phyloP scores from a whole-genome alignment of 2,888 invertebrate genomes.

The Acanthoscelides obtectus region DNA sequence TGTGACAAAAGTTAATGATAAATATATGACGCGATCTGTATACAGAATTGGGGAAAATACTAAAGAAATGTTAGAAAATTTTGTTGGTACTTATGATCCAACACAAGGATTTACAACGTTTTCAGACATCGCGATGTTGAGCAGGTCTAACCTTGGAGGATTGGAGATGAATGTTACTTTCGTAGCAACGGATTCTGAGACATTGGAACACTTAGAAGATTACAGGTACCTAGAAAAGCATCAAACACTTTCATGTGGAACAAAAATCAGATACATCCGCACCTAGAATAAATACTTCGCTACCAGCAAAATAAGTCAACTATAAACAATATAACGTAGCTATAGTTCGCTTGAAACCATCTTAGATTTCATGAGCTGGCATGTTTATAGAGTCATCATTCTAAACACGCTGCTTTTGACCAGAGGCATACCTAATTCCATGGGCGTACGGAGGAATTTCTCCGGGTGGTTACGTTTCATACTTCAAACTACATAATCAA shows the following conservation, averaged over 20 bases:
- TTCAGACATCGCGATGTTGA: not conserved
- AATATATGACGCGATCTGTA: not conserved
- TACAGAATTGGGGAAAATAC: not conserved
- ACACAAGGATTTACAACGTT: not conserved
- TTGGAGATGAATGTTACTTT: not conserved
- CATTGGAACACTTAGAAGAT: not conserved
- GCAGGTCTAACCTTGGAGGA: not conserved
- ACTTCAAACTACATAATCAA: no score
- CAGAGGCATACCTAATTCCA: no score
- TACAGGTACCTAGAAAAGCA: not conserved
- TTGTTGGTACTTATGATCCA: not conserved
- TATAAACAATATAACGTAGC: no score
- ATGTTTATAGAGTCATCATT: no score
- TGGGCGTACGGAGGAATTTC: no score
- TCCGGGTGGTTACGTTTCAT: no score
- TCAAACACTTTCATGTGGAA: not conserved
- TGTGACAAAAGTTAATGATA: not conserved
- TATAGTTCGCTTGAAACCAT: no score
- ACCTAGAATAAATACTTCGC: no score
- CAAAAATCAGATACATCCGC: not conserved
- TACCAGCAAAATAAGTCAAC: no score
- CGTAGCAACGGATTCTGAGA: not conserved
- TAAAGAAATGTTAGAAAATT: not conserved
- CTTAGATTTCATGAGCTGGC: no score
- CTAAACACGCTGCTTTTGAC: no score